Evolutionary conservation across 2,113 vertebrate genomes (phyloP), one percentile per base, ranked within the genome.

Genomic region (Loxodonta africana): DNA sequence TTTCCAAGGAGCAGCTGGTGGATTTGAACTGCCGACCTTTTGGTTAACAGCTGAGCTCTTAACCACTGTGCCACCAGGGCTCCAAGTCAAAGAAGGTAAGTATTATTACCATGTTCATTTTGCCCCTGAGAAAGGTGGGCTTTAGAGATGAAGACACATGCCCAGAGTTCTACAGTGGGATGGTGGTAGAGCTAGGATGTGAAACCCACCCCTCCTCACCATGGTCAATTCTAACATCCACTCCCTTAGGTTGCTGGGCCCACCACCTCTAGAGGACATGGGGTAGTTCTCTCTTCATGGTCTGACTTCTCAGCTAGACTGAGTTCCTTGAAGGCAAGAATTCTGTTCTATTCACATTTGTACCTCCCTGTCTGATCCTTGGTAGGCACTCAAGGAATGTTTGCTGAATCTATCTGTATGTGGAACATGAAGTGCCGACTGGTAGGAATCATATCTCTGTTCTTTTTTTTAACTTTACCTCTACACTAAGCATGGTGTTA

Each of bases 301-400:
- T 30, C 85, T 83, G 71, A 80, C 46, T n/a, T 81, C 80, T 96
- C 78, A 14, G 65, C 69, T 28, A 4, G 6, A 48, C 46, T 21
- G 0, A 63, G 60, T 41, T 53, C 57, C 77, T 33, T 7, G 20
- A 53, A 80, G 76, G 41, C 73, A 86, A 60, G 65, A 41, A 48
- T 11, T 81, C 30, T 6, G 37, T 76, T 1, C 0, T 12, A 14
- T 44, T 63, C 63, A 2, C 8, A 11, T 8, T n/a, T 26, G 14
- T 4, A 2, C 67, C 2, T 48, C 23, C 26, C 71, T 62, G 21
- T 28, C 30, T 87, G 82, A 33, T 26, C 71, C 63, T n/a, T 5
- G 17, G 53, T 23, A n/a, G n/a, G 12, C 14, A 5, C 26, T 78
- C 3, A 37, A 2, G 57, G 46, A 63, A 33, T 3, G 0, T 44